A percentile compares a stretch with the other conserved stretches of the same genome.
Conservation (phyloP, 2,888 invertebrate species). For the Gandaritis pyraliata region DNA sequence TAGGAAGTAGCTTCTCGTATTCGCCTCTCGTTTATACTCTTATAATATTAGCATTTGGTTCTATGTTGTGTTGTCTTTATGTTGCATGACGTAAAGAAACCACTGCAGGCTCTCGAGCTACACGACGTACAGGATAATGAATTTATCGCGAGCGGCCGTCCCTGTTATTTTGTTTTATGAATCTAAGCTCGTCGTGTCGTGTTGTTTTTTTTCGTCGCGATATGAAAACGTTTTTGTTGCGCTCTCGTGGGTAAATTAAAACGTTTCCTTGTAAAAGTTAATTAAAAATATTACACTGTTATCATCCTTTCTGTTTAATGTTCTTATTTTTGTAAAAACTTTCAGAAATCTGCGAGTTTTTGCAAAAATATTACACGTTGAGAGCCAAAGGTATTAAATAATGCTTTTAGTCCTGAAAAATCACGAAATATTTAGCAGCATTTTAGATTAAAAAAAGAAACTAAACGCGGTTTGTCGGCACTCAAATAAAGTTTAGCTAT, state of each 20-base stretch:
- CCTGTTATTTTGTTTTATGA: constrained; percentile 42
- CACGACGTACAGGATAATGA: constrained; percentile 42
- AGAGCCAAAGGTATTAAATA: too few species aligned
- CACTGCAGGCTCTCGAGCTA: constrained; percentile 8
- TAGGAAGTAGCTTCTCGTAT: too few species aligned
- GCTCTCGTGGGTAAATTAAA: constrained; percentile 35
- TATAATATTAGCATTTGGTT: too few species aligned
- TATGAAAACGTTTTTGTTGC: constrained; percentile 34
- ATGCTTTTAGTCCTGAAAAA: too few species aligned
- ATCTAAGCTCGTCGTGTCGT: constrained; percentile 30
- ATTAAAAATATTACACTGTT: constrained; percentile 18
- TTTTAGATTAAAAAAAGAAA: too few species aligned
- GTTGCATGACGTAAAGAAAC: constrained; percentile 2
- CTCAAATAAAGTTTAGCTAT: too few species aligned
- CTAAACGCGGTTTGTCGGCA: too few species aligned
- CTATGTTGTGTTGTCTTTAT: too few species aligned
- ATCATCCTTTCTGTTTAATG: constrained; percentile 4
- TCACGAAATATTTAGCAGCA: too few species aligned
- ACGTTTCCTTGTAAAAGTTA: constrained; percentile 30
- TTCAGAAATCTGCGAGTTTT: background rate
- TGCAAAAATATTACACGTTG: background rate
- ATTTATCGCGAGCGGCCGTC: constrained; percentile 42
- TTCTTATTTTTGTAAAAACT: too few species aligned
- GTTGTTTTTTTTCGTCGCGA: constrained; percentile 26
- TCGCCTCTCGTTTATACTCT: too few species aligned